These are phyloP conservation scores for Hippocampus kuda DNA, from an alignment of 2,797 vertebrate species.

Conservation along the genomic window DNA sequence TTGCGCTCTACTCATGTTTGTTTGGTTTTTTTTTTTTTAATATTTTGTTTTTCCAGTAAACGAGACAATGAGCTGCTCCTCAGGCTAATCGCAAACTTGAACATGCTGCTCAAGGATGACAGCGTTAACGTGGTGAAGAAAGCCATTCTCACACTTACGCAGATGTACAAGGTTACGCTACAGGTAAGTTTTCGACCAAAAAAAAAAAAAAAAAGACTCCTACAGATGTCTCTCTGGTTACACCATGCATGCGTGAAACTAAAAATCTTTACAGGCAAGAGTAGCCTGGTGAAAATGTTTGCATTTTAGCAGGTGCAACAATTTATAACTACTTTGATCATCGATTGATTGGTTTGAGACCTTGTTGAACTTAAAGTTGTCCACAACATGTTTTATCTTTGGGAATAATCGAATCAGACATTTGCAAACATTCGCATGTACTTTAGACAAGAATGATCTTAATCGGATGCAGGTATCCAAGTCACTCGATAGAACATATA, in stretches of 20 bases:
- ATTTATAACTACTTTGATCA: too few species aligned
- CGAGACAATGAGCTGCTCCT: constrained; percentile 85
- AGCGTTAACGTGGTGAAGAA: constrained; percentile 95
- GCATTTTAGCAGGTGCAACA: too few species aligned
- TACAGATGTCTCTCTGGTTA: background rate
- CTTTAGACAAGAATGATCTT: background rate
- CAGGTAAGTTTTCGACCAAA: constrained; percentile 65
- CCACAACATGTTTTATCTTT: too few species aligned
- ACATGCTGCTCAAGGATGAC: constrained; percentile 87
- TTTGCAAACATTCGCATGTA: background rate
- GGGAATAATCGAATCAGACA: too few species aligned
- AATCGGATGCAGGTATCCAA: background rate
- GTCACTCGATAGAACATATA: background rate
- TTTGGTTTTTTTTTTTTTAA: background rate
- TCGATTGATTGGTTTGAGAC: too few species aligned
- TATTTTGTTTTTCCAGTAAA: constrained; percentile 65
- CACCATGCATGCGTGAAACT: background rate
- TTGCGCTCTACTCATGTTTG: background rate
- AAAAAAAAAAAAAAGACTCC: too few species aligned
- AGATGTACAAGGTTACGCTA: constrained; percentile 85
- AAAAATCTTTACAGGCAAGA: background rate
- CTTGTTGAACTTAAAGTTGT: too few species aligned
- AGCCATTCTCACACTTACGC: constrained; percentile 88
- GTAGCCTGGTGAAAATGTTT: too few species aligned
- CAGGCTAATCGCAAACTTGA: constrained; percentile 85